These are phyloP conservation scores for Sapayoa aenigma DNA, from an alignment of 2,113 vertebrate species.

Conservation along the genomic window DNA sequence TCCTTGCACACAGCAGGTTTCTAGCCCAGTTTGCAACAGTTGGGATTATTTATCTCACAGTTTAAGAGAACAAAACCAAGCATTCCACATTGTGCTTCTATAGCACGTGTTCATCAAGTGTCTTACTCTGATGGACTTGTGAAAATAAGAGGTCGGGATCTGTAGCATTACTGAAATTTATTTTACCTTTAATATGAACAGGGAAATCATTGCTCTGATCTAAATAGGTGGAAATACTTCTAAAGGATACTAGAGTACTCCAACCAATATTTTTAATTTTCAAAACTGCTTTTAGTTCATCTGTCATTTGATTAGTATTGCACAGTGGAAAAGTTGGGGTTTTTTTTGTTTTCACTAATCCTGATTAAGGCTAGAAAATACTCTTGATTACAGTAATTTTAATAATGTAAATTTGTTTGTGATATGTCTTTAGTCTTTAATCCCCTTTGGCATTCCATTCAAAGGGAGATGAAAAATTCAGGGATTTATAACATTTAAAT, in stretches of 20 bases:
- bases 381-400: slow-evolving; percentile 68
- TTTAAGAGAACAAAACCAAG: background rate
- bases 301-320: background rate
- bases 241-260: background rate
- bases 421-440: slow-evolving; percentile 64
- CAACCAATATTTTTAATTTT: background rate
- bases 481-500: slow-evolving; percentile 66
- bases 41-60: background rate
- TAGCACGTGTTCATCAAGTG: background rate
- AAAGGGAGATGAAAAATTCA: slow-evolving; percentile 45
- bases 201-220: background rate
- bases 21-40: background rate
- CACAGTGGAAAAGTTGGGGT: background rate
- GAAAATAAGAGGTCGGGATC: background rate
- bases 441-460: slow-evolving; percentile 62
- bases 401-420: slow-evolving; percentile 68
- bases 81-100: fast-evolving
- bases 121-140: background rate
- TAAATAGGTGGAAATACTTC: background rate
- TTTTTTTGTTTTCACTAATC: slow-evolving; percentile 29
- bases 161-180: fast-evolving
- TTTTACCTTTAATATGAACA: background rate
- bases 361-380: slow-evolving; percentile 52
- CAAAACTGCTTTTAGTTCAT: background rate
- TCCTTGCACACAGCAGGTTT: fast-evolving